Percentiles rank a stretch among this genome's conserved stretches.
These are phyloP conservation scores for Rhea americana DNA, from an alignment of 2,113 vertebrate genomes.

Conservation along the genomic window DNA sequence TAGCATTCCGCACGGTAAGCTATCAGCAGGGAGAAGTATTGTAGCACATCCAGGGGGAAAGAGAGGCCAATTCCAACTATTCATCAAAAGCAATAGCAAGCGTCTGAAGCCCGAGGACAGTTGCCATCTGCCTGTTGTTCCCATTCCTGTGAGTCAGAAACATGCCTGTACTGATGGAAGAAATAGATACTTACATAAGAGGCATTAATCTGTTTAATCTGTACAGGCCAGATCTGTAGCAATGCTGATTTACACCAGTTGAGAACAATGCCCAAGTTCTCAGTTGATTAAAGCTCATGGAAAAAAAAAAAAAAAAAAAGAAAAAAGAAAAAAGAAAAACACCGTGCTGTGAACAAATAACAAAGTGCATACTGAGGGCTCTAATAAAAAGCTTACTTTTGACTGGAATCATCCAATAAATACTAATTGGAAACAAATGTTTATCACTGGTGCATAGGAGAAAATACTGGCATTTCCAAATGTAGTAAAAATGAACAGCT, in stretches of 20 bases:
- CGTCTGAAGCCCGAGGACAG: background rate
- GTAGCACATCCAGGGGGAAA: background rate
- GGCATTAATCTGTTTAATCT: background rate
- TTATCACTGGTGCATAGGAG: background rate
- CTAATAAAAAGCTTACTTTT: background rate
- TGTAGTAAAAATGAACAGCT: background rate
- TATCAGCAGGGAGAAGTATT: background rate
- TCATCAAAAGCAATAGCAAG: background rate
- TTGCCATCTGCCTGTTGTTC: accelerated
- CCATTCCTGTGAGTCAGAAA: background rate
- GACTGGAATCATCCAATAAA: constrained; percentile 38
- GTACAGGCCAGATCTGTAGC: background rate
- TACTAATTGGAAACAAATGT: constrained; percentile 36
- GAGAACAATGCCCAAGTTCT: background rate
- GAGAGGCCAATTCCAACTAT: background rate
- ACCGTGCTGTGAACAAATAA: background rate
- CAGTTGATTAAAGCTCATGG: background rate
- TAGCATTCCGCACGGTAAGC: background rate
- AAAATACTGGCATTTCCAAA: background rate
- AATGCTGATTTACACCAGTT: background rate
- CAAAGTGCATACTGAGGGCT: background rate
- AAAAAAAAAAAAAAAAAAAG: background rate
- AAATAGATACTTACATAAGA: background rate
- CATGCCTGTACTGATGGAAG: background rate
- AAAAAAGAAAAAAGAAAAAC: background rate